A percentile compares a stretch with the other conserved stretches of the same genome.
Conservation (phyloP, 2,113 vertebrate species). For the Pomatorhinus ruficollis region DNA sequence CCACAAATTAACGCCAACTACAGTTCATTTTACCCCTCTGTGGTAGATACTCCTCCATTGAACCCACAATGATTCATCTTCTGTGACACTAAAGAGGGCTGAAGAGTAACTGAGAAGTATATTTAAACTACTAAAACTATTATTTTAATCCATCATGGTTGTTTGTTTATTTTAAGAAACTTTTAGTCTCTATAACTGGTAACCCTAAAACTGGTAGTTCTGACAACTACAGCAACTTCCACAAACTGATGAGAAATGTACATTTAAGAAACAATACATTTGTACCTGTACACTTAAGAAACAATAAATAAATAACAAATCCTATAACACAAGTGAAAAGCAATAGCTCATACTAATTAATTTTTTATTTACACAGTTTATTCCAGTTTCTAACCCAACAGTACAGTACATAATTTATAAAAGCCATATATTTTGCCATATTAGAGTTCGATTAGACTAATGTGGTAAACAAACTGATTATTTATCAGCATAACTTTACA, state of each 20-base stretch:
- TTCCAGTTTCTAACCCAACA: neutral
- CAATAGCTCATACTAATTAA: neutral
- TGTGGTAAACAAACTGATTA: neutral
- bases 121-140: neutral
- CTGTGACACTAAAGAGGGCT: neutral
- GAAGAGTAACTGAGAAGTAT: neutral
- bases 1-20: slow-evolving; percentile 5
- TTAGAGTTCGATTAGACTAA: neutral
- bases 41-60: slow-evolving; percentile 18
- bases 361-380: neutral
- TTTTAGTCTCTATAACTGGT: neutral
- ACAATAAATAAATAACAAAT: neutral
- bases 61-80: slow-evolving; percentile 7
- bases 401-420: neutral
- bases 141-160: neutral
- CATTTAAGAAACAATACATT: neutral
- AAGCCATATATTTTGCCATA: neutral
- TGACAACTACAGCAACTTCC: neutral
- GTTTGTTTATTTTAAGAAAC: neutral
- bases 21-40: neutral
- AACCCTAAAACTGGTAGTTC: neutral
- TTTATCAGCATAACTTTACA: neutral
- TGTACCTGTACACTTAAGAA: neutral
- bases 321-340: neutral
- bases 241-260: neutral